A percentile compares a stretch with the other conserved stretches of the same genome.
Evolutionary conservation across 2,888 invertebrate species (phyloP).

Genomic region (Agapostemon virescens): DNA sequence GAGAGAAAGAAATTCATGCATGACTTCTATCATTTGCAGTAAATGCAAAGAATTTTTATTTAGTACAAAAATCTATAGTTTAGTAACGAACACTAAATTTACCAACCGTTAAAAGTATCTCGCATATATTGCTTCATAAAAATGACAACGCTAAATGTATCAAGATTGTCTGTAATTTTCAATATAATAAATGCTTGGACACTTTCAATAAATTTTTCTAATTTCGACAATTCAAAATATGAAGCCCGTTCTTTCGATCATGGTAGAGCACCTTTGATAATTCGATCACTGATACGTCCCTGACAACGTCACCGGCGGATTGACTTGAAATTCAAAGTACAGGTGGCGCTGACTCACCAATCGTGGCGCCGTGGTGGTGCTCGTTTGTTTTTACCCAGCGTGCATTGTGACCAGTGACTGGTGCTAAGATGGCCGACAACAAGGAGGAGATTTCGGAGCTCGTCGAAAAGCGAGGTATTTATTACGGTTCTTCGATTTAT

Average conservation of each 20-base stretch:
- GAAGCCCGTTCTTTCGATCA: too few species aligned
- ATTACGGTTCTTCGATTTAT: constrained; percentile 56
- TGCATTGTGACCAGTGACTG: constrained; percentile 80
- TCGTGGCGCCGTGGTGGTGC: constrained; percentile 57
- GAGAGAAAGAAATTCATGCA: neutral
- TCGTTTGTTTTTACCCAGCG: constrained; percentile 79
- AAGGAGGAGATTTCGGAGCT: constrained; percentile 80
- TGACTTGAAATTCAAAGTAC: constrained; percentile 43
- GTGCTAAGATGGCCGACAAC: constrained; percentile 81
- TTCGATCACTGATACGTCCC: constrained; percentile 44
- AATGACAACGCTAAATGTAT: too few species aligned
- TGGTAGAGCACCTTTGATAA: neutral
- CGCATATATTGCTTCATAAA: too few species aligned
- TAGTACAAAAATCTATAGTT: neutral
- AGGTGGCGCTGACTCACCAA: constrained; percentile 59
- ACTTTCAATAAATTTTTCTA: too few species aligned
- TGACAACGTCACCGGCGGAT: constrained; percentile 63
- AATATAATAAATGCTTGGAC: too few species aligned
- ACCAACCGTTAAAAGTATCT: too few species aligned
- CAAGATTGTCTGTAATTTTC: too few species aligned
- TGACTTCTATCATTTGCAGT: neutral
- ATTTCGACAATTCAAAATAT: too few species aligned
- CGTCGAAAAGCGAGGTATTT: constrained; percentile 80
- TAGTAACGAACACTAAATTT: too few species aligned
- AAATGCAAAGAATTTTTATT: neutral